A percentile compares a stretch with the other conserved stretches of the same genome.
phyloP scores from a whole-genome alignment of 2,888 invertebrate species.

The Troides helena region DNA sequence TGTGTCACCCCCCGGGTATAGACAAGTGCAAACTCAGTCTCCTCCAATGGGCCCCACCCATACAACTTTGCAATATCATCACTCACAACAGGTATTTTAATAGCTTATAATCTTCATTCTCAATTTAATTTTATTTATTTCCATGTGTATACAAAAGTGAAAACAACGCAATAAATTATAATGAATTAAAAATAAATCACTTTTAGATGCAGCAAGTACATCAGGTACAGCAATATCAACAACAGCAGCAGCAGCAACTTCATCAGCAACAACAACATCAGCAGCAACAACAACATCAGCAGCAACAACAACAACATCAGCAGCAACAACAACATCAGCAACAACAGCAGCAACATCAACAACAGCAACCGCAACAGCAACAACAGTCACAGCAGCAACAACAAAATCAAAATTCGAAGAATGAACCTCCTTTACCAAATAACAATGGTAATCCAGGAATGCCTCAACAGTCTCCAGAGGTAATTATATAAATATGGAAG shows the following conservation, averaged over 20 bases:
- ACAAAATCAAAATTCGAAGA: slow-evolving; percentile 60
- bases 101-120: no score
- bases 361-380: slow-evolving; percentile 47
- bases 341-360: slow-evolving; percentile 55
- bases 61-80: slow-evolving; percentile 72
- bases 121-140: no score
- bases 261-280: slow-evolving; percentile 62
- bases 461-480: slow-evolving; percentile 68
- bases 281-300: slow-evolving; percentile 56
- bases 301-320: slow-evolving; percentile 46
- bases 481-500: slow-evolving; percentile 41
- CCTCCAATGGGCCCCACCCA: slow-evolving; percentile 76
- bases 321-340: slow-evolving; percentile 57
- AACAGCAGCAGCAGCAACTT: slow-evolving; percentile 63
- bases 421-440: slow-evolving; percentile 74
- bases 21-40: slow-evolving; percentile 72
- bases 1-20: slow-evolving; percentile 78
- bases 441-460: slow-evolving; percentile 66
- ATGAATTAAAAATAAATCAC: neutral
- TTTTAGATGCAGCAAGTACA: slow-evolving; percentile 55
- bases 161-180: neutral
- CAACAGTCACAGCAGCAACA: slow-evolving; percentile 41
- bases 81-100: slow-evolving; percentile 65
- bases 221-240: slow-evolving; percentile 67
- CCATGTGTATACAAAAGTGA: neutral